Evolutionary conservation across 2,888 invertebrate species (phyloP), one percentile per base, ranked within the genome.

Genomic region (Pristionchus fissidentatus): DNA sequence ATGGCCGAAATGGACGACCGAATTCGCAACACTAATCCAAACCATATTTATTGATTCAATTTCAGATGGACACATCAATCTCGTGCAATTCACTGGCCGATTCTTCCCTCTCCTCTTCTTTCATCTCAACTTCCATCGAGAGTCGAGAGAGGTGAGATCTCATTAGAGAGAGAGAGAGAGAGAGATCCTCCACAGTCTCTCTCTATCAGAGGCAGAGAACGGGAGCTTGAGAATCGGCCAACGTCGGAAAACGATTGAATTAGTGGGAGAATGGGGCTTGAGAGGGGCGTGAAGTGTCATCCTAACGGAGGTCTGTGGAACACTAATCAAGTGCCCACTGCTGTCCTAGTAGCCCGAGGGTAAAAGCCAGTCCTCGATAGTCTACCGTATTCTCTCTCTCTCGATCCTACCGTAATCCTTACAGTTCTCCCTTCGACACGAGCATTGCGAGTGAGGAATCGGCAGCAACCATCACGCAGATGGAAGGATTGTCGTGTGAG

Each of bases 381-480:
- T n/a, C n/a, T n/a, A n/a, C n/a, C n/a, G n/a, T n/a, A n/a, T n/a
- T n/a, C n/a, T n/a, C n/a, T n/a, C n/a, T n/a, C n/a, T n/a, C n/a
- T n/a, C n/a, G n/a, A n/a, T n/a, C 7, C 52, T 52, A 10, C 57
- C 26, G n/a, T n/a, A n/a, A 32, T 73, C 41, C 15, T 15, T 73
- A n/a, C 41, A 73, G 73, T 73, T 73, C 73, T 43, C 73, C 73
- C 13, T 73, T 73, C 26, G 73, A 73, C 32, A 32, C 32, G 41
- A 43, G 41, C 26, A 43, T 73, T 19, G 43, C 73, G 7, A 73
- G 73, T 73, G 73, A 73, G 43, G 73, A 43, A 43, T 73, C 73
- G 15, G 43, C 43, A 26, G 73, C 73, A 15, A 73, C 73, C 2
- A 41, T 73, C 73, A 73, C 73, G 10, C 73, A 73, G 73, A 43